Evolutionary conservation across 1,140 invertebrate genomes (phyloP), one percentile per base, ranked within the genome.

Genomic region (Caerostris extrusa): DNA sequence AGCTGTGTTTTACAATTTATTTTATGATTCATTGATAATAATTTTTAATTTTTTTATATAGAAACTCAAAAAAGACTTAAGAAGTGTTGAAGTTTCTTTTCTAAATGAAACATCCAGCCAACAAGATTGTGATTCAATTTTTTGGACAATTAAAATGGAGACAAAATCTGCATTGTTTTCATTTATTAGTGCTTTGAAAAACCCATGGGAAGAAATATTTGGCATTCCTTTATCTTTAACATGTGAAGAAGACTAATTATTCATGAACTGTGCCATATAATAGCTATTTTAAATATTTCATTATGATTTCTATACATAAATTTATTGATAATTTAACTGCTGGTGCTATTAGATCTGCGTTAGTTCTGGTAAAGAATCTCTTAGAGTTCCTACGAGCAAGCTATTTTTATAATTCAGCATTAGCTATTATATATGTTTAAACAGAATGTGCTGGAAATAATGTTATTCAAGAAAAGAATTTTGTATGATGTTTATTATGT

Each of bases 181-280:
- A 4, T 85, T 92, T 14, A 57, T 92, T 19, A 67, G 34, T 34
- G 90, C 82, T 57, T 81, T 92, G 19, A 92, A 92, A 85, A 69
- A 17, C 19, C 90, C 90, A 67, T 92, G 90, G 90, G 90, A 92
- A 67, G 90, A 67, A 85, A 85, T 92, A 67, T 92, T 92, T 57
- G 71, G 71, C 19, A 17, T 92, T 4, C 82, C 90, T 34, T 55
- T 92, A 77, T 77, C 90, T 17, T 57, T 92, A 17, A 85, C n/a
- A 19, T 61, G 50, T 64, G 81, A 92, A 85, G 82, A 92, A 92
- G 53, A 64, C 10, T 92, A 92, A 92, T 53, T 14, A 77, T 17
- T 83, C 5, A 8, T 58, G 5, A 12, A 81, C 12, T 64, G 83
- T 85, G 83, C 57, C 56, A 85, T 85, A 19, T 85, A 85, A 57